Evolutionary conservation across 2,113 vertebrate species (phyloP).

Genomic region (Indri indri): DNA sequence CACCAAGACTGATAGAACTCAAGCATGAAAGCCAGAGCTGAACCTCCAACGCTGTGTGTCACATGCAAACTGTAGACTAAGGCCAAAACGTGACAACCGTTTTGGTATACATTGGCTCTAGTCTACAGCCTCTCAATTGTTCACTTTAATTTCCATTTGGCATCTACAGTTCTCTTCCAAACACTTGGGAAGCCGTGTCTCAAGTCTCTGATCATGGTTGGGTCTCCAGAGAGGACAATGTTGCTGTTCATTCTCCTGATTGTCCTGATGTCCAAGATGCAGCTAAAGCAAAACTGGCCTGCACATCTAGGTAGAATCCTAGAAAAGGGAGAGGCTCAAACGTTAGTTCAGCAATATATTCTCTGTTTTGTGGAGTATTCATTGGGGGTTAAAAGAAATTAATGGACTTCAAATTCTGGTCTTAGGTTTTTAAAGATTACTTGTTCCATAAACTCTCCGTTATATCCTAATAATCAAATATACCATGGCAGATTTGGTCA

Average conservation of each 20-base stretch:
- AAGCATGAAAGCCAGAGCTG: slow-evolving; percentile 91
- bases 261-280: background rate
- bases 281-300: background rate
- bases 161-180: background rate
- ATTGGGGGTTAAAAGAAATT: background rate
- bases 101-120: slow-evolving; percentile 91
- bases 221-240: background rate
- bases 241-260: background rate
- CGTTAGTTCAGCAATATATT: background rate
- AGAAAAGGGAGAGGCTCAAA: background rate
- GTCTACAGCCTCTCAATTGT: background rate
- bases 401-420: background rate
- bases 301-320: background rate
- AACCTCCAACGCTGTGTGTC: slow-evolving; percentile 94
- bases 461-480: background rate
- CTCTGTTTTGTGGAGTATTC: background rate
- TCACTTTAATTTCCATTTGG: background rate
- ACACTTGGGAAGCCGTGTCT: background rate
- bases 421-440: background rate
- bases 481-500: background rate
- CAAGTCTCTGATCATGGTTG: background rate
- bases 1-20: slow-evolving; percentile 95
- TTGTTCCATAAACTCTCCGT: background rate
- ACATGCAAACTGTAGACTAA: slow-evolving; percentile 77
- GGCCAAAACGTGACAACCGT: slow-evolving; percentile 84